Base-by-base conservation (phyloP, 2,113 vertebrate species). In the Pelusios castaneus region DNA sequence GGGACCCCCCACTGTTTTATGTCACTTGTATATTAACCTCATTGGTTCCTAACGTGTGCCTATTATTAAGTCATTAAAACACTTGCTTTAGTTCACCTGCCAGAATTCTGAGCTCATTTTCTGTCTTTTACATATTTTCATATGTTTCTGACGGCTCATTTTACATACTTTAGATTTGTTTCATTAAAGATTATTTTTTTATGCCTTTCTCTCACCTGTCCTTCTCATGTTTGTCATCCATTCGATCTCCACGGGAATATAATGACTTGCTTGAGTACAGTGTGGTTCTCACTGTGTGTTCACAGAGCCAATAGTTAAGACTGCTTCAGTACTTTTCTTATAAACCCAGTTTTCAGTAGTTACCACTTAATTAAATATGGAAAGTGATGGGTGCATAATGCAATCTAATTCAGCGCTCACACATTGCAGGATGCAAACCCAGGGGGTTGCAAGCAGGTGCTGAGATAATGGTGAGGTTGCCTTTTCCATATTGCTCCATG, bases 41-140 rank as follows among this genome's bases (percentile, higher is more conserved):
- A 96, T 97, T 98, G 97, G 97, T 97, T 97, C 96, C 93, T 93
- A 97, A 96, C 38, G 3, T 96, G 96, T 98, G 97, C 97, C 96
- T 96, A 94, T 98, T 98, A 98, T 98, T 98, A 98, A 97, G 95
- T 94, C 94, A 97, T 98, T 98, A 97, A 97, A 97, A 98, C 95
- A 84, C 94, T 97, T 97, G 89, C 95, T 82, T 97, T 93, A 78
- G 0, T 97, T 97, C 94, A 89, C 91, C 94, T 97, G 94, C 88
- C 67, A 95, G 91, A 84, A n/a, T 88, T 94, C 79, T 73, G 70
- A 89, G 89, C 96, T 97, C 87, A 58, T 93, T 96, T 96, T 91
- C 94, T 82, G 81, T 95, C 81, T 94, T 92, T 95, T 92, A 87
- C 80, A 90, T 54, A 89, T 97, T 96, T 98, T 93, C 91, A 94